Evolutionary conservation across 1,140 invertebrate genomes (phyloP).

Genomic region (Pseudomyrmex flavicornis): DNA sequence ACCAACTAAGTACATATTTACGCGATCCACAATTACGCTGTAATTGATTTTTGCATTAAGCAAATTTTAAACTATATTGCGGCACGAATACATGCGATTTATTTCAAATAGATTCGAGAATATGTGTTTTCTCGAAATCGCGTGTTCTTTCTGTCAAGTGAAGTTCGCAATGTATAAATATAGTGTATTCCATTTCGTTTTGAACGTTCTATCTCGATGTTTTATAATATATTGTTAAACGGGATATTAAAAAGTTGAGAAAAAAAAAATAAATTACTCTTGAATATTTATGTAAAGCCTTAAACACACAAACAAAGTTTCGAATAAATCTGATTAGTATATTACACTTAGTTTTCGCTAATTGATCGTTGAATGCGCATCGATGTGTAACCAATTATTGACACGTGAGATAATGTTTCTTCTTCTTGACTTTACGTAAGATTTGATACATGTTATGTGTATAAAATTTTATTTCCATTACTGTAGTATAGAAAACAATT

Average conservation of each 20-base stretch:
- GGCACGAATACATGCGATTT: slow-evolving; percentile 40
- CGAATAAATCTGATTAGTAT: slow-evolving; percentile 49
- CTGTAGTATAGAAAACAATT: slow-evolving; percentile 10
- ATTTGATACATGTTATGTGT: slow-evolving; percentile 31
- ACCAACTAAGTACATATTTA: background rate
- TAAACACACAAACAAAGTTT: slow-evolving; percentile 12
- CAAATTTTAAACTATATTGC: slow-evolving; percentile 28
- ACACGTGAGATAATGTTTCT: background rate
- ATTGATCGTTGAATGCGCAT: slow-evolving; percentile 42
- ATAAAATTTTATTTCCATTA: slow-evolving; percentile 23
- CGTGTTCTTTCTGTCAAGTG: slow-evolving; percentile 18
- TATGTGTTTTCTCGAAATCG: background rate
- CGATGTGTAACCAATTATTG: slow-evolving; percentile 14
- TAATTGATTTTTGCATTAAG: slow-evolving; percentile 46
- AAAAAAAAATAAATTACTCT: slow-evolving; percentile 1
- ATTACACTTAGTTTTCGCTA: slow-evolving; percentile 46
- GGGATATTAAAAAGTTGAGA: too few species aligned
- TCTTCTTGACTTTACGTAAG: slow-evolving; percentile 17
- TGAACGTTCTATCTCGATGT: too few species aligned
- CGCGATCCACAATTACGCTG: slow-evolving; percentile 26
- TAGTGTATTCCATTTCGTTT: slow-evolving; percentile 28
- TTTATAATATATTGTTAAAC: too few species aligned
- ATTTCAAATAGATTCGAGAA: slow-evolving; percentile 45
- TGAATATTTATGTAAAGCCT: slow-evolving; percentile 53
- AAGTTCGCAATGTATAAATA: background rate